A percentile compares a stretch with the other conserved stretches of the same genome.
phyloP scores from a whole-genome alignment of 2,888 invertebrate species.

The Endomychus coccineus region DNA sequence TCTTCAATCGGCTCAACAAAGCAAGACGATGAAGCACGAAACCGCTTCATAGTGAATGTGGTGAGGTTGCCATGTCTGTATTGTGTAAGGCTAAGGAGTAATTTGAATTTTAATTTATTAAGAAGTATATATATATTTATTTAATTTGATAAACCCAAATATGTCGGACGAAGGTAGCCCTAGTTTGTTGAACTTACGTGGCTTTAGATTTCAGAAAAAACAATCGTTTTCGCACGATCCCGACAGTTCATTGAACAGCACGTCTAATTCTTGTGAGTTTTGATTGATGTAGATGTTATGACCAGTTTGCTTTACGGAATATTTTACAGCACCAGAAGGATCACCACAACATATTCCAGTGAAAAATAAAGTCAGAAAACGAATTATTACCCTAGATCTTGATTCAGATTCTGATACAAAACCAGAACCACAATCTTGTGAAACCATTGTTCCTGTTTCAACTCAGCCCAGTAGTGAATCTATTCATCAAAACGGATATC shows the following conservation, averaged over 20 bases:
- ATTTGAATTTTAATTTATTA: too few relatives aligned
- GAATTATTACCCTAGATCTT: slow-evolving; percentile 38
- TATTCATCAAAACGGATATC: not conserved
- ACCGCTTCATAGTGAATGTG: too few relatives aligned
- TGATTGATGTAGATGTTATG: slow-evolving; percentile 30
- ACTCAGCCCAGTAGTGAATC: too few relatives aligned
- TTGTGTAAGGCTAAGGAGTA: too few relatives aligned
- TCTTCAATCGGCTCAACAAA: too few relatives aligned
- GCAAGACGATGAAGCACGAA: too few relatives aligned
- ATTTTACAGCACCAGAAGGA: slow-evolving; percentile 26
- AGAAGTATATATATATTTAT: too few relatives aligned
- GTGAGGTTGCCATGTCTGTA: too few relatives aligned
- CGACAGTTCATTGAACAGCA: too few relatives aligned
- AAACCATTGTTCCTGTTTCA: not conserved
- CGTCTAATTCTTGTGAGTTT: too few relatives aligned
- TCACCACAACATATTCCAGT: slow-evolving; percentile 14
- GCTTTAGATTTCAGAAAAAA: slow-evolving; percentile 63
- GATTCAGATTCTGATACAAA: slow-evolving; percentile 45
- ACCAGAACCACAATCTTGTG: not conserved
- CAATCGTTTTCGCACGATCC: slow-evolving; percentile 37
- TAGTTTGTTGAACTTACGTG: slow-evolving; percentile 56
- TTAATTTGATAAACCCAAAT: slow-evolving; percentile 15
- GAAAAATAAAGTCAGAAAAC: slow-evolving; percentile 16
- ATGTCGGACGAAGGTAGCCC: slow-evolving; percentile 49
- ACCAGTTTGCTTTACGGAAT: slow-evolving; percentile 18